Base-by-base conservation (phyloP, 1,140 invertebrate genomes). In the Atta texana region DNA sequence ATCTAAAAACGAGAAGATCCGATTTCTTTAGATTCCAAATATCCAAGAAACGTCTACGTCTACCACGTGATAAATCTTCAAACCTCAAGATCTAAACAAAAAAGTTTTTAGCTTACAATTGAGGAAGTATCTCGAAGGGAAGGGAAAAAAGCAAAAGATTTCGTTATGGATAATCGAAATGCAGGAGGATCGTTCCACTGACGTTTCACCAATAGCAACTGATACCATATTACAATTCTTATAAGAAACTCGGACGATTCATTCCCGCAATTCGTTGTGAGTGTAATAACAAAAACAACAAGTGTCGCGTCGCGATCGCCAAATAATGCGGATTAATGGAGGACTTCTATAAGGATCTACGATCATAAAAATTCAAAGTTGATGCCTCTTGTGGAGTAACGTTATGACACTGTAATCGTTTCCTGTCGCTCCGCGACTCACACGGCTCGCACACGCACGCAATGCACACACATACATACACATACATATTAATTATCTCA, bases 361-460 rank as follows among this genome's bases (percentile, higher is more conserved):
- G 74, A 75, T 90, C 87, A 92, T 76, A 66, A 86, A 87, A 86
- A 75, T 89, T 91, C 81, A 90, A 82, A 87, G 86, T 75, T 92
- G 49, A 93, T 88, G 64, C 64, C 87, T 87, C 87, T 87, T 71
- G 88, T 90, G 84, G 76, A 81, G 77, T 82, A 89, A 75, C 90
- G 90, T 92, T 93, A 93, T 93, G 92, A 93, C 92, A 93, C 91
- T 92, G 51, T 80, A 89, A 55, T 87, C 66, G 59, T 53, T 87
- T 87, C 74, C 78, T 57, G 39, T 90, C 87, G 77, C 18, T 82
- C n/a, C 18, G 80, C 80, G 55, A 75, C 39, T 61, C 69, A 82
- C 39, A 34, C 53, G 34, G 10, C 8, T 44, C 31, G 18, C 31
- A 63, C 39, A 24, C 34, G 34, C 74, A 44, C 53, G 39, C 39